Base-by-base conservation (phyloP, 2,888 invertebrate genomes). In the Leucophora obtusa region DNA sequence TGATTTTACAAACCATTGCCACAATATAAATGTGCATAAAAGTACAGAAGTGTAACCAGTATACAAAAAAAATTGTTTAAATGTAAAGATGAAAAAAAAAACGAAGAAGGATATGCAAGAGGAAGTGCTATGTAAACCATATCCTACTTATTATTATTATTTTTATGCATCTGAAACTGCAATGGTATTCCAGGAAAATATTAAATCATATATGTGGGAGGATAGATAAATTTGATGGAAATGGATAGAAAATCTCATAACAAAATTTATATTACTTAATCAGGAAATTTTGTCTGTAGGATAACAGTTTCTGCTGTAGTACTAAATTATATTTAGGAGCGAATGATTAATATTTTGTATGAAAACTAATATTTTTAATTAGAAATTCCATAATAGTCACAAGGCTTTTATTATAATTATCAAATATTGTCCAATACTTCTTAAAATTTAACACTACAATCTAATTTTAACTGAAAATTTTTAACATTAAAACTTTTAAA, bases 81-180 rank as follows among this genome's bases (percentile, higher is more conserved):
- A 60, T 43, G 15, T 10, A 10, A 47, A 60, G 43, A 15, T 6
- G 7, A 60, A 24, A 43, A 9, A 47, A 60, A 60, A 28, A 17
- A n/a, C 1, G 14, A 28, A 3, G 15, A 59, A 59, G 6, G 10
- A 17, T 21, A 33, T 33, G 18, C 15, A 53, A 70, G 47, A 51
- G 56, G 56, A 68, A 60, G 68, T 62, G 38, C 50, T 68, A 43
- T 62, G 66, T 78, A 56, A 72, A 72, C 60, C 78, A 72, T 24
- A 78, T 72, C 58, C 72, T 73, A 18, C 8, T 76, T 58, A 70
- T 60, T 56, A 51, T 38, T 47, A 24, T 76, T 58, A 70, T 60
- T 56, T 43, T 38, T 47, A 24, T 78, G 54, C 38, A 68, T 47
- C 14, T 63, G 62, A 51, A 73, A 28, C 28, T 70, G 58, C 51